phyloP scores from a whole-genome alignment of 2,113 vertebrate genomes.

The Emberiza fucata region DNA sequence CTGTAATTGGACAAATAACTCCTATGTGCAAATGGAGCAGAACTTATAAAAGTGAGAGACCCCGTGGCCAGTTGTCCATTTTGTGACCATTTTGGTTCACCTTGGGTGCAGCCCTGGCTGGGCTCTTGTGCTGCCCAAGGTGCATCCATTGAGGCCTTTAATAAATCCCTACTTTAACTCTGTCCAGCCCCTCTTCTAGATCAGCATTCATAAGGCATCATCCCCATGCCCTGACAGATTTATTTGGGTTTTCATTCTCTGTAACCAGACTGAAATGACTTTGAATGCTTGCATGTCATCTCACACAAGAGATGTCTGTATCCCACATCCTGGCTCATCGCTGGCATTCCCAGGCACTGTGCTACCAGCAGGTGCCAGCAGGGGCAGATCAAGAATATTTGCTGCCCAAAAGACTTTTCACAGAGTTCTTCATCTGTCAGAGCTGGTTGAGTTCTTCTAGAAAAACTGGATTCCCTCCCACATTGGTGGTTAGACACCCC shows the following conservation, averaged over 20 bases:
- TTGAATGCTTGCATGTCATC: not conserved
- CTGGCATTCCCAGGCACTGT: not conserved
- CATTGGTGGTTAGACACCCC: accelerated
- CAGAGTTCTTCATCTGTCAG: not conserved
- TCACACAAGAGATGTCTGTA: not conserved
- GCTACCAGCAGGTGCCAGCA: not conserved
- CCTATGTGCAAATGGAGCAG: not conserved
- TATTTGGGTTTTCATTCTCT: not conserved
- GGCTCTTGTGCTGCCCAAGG: not conserved
- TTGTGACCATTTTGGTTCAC: not conserved
- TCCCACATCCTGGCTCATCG: not conserved
- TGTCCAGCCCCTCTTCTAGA: not conserved
- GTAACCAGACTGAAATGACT: not conserved
- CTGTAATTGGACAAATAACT: not conserved
- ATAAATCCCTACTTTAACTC: not conserved
- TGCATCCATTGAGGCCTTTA: not conserved
- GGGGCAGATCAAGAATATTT: not conserved
- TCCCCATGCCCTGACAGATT: not conserved
- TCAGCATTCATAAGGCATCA: not conserved
- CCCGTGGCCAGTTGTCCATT: accelerated
- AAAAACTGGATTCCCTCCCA: not conserved
- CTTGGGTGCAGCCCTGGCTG: not conserved
- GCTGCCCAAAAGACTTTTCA: not conserved
- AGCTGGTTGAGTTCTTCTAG: not conserved
- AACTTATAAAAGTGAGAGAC: not conserved